Evolutionary conservation across 2,797 vertebrate genomes (phyloP).

Genomic region (Bufotes viridis): DNA sequence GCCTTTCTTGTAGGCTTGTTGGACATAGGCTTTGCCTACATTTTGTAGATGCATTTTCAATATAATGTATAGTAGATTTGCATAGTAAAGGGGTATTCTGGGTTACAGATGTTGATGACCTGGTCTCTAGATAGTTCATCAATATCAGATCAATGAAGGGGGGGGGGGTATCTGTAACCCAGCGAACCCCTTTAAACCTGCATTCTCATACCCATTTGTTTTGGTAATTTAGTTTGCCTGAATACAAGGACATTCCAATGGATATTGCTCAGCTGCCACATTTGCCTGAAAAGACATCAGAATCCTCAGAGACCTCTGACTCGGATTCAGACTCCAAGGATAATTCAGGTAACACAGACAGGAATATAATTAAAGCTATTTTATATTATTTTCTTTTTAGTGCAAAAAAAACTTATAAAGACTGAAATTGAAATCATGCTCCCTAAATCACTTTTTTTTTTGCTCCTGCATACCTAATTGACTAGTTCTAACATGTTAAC

Average conservation of each 20-base stretch:
- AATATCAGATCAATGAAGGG: no score
- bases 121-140: no score
- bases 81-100: no score
- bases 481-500: no score
- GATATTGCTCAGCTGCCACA: conserved; percentile 96
- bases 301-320: conserved; percentile 96
- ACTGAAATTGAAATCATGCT: not conserved
- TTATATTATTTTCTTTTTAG: not conserved
- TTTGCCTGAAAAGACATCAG: conserved; percentile 93
- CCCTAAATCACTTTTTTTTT: not conserved
- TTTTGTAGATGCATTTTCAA: no score
- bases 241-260: conserved; percentile 96
- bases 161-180: not conserved
- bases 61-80: no score
- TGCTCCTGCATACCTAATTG: not conserved
- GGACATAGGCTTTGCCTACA: not conserved
- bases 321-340: conserved; percentile 98
- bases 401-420: not conserved
- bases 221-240: conserved; percentile 79
- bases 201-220: conserved; percentile 47
- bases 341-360: conserved; percentile 86
- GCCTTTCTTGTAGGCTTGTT: no score
- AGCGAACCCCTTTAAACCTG: not conserved
- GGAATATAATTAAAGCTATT: not conserved
- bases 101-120: no score